Conservation (phyloP, 2,888 invertebrate genomes). For the Epistrophe grossulariae region DNA sequence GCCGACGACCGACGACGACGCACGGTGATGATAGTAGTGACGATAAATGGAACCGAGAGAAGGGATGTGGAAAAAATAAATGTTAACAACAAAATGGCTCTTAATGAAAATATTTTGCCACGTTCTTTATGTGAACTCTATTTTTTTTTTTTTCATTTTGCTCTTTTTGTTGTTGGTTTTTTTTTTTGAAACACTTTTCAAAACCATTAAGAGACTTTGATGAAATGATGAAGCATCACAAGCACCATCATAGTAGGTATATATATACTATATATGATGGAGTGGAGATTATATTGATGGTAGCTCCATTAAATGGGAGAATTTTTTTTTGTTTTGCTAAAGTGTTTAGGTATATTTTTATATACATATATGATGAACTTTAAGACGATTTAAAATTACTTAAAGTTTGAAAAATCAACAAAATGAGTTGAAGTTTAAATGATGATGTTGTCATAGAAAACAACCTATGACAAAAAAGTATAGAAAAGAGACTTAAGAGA, state of each 20-base stretch:
- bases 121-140: slow-evolving; percentile 22
- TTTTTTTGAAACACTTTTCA: slow-evolving; percentile 38
- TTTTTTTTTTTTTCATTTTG: slow-evolving; percentile 12
- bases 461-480: background rate
- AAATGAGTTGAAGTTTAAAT: background rate
- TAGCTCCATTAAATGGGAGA: slow-evolving; percentile 24
- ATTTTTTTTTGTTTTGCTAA: slow-evolving; percentile 12
- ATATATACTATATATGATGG: slow-evolving; percentile 29
- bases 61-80: slow-evolving; percentile 11
- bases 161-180: slow-evolving; percentile 1
- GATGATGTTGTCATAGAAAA: background rate
- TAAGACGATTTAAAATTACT: slow-evolving; percentile 17
- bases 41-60: slow-evolving; percentile 17
- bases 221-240: slow-evolving; percentile 41
- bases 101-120: slow-evolving; percentile 68
- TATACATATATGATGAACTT: background rate
- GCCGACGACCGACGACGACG: background rate
- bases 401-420: background rate
- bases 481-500: background rate
- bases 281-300: slow-evolving; percentile 25
- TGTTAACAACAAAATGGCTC: slow-evolving; percentile 63
- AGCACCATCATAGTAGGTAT: background rate
- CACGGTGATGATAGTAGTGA: background rate
- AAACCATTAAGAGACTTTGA: slow-evolving; percentile 59
- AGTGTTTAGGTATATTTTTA: slow-evolving; percentile 1